phyloP scores from a whole-genome alignment of 2,888 invertebrate species.

The Esperia sulphurella region DNA sequence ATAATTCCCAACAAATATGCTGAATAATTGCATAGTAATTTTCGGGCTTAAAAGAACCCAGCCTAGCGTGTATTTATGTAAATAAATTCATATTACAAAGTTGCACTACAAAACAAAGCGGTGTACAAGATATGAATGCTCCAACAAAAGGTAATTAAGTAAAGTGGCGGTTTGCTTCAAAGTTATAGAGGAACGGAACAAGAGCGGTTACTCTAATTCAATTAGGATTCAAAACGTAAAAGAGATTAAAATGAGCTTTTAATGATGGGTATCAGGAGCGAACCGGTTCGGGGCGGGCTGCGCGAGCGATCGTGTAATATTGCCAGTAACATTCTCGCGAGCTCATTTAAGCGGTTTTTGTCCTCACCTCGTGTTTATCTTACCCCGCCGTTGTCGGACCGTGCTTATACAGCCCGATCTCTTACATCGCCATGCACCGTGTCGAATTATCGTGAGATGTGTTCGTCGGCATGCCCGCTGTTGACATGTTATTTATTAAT shows the following conservation, averaged over 20 bases:
- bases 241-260: constrained; percentile 48
- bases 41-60: background rate
- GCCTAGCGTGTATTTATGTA: constrained; percentile 6
- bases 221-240: constrained; percentile 48
- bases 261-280: constrained; percentile 41
- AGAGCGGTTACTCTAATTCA: constrained; percentile 43
- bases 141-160: constrained; percentile 22
- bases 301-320: constrained; percentile 49
- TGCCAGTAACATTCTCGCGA: constrained; percentile 54
- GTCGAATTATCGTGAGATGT: constrained; percentile 27
- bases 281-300: constrained; percentile 41
- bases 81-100: constrained; percentile 9
- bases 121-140: constrained; percentile 9
- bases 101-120: constrained; percentile 9
- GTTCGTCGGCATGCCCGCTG: background rate
- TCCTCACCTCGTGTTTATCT: constrained; percentile 55
- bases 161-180: constrained; percentile 22
- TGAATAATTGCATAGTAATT: background rate
- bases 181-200: constrained; percentile 24
- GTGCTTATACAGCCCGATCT: constrained; percentile 30
- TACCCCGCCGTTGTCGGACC: constrained; percentile 51
- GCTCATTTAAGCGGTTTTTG: constrained; percentile 60
- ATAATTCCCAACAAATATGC: background rate
- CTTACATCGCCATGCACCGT: constrained; percentile 26
- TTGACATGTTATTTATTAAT: background rate